Evolutionary conservation across 2,888 invertebrate genomes (phyloP), one percentile per base, ranked within the genome.

Genomic region (Pyrochroa serraticornis): DNA sequence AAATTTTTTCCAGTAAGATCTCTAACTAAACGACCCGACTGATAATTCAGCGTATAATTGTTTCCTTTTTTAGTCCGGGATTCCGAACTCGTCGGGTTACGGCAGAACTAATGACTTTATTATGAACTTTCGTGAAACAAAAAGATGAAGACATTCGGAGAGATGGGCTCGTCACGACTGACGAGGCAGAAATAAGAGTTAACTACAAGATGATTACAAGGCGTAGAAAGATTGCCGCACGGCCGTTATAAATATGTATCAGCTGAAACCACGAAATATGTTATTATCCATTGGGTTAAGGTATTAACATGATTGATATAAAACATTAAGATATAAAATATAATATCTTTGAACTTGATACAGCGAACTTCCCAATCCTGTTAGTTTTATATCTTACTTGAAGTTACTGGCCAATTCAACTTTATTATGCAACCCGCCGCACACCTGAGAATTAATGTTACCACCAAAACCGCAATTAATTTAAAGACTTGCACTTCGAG

Each of bases 41-140:
- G 36, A 47, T 47, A 47, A 47, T 47, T 46, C 46, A 41, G 13
- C 32, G 54, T 35, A 39, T 47, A 53, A 45, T 39, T 34, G 32
- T 54, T 10, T 54, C 35, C 44, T 53, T 53, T 47, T 22, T 22
- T 22, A 22, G 3, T 2, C 22, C 22, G 22, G 22, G 10, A 39
- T 39, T 39, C 31, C 8, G 32, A 34, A 45, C 12, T 34, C 34
- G 33, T 33, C 34, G 13, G 32, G 32, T 7, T 39, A 37, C 45
- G 48, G 64, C 65, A 48, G 60, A 60, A 64, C 65, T 67, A 67
- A 67, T 66, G 67, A 66, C 67, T 67, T 67, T 67, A 67, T 67
- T 67, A 67, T 66, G 62, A 64, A 66, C 60, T 66, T 63, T 55
- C 57, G 46, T 31, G 48, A 49, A 55, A 56, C 60, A 62, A 60